These are phyloP conservation scores for Metellina segmentata DNA, from an alignment of 2,888 invertebrate species.

Conservation along the genomic window DNA sequence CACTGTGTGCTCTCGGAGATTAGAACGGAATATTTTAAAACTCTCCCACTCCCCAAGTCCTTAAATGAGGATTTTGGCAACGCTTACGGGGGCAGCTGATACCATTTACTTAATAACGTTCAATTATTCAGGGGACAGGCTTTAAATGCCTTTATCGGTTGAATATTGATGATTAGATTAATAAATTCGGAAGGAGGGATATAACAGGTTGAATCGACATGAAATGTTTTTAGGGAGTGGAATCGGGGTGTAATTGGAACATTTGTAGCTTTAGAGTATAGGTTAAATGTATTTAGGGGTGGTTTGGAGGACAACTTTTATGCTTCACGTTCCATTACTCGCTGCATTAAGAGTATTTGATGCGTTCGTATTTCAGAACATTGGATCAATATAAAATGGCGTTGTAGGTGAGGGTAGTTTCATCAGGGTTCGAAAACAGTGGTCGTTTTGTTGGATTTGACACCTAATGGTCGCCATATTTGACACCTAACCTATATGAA, in stretches of 20 bases:
- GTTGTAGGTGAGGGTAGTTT: too few species aligned
- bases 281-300: neutral
- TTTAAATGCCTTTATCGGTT: conserved; percentile 17
- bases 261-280: neutral
- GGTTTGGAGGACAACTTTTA: neutral
- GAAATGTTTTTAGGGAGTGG: neutral
- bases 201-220: neutral
- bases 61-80: conserved; percentile 7
- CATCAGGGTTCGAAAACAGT: too few species aligned
- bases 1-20: conserved; percentile 8
- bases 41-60: conserved; percentile 4
- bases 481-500: too few species aligned
- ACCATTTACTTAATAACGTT: conserved; percentile 17
- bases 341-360: neutral
- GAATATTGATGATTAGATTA: conserved; percentile 1
- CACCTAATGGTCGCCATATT: too few species aligned
- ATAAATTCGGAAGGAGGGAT: neutral
- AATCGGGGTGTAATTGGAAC: neutral
- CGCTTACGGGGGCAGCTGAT: conserved; percentile 1
- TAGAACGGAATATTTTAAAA: conserved; percentile 32
- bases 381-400: too few species aligned
- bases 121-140: conserved; percentile 30
- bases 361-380: neutral
- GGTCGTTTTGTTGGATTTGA: too few species aligned
- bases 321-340: neutral